phyloP scores from a whole-genome alignment of 2,113 vertebrate species.

The Bufo bufo region DNA sequence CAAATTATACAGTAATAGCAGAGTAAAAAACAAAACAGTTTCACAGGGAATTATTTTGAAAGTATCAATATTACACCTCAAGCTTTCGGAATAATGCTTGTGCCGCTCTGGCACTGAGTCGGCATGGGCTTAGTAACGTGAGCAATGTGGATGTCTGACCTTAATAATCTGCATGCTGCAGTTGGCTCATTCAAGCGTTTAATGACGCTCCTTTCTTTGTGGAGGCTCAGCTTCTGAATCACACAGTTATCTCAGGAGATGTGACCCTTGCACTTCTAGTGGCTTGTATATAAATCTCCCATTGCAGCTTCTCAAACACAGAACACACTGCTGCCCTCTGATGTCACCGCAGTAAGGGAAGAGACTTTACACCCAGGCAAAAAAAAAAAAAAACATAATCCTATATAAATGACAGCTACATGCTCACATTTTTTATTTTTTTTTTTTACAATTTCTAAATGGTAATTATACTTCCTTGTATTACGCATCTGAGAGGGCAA shows the following conservation, averaged over 20 bases:
- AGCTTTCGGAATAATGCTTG: neutral
- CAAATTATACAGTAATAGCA: too few relatives aligned
- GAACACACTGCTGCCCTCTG: conserved; percentile 9
- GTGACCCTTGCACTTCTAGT: conserved; percentile 29
- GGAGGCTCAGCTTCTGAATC: conserved; percentile 20
- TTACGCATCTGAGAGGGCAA: too few relatives aligned
- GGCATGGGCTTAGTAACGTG: conserved; percentile 1
- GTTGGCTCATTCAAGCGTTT: conserved; percentile 24
- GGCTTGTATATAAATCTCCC: neutral
- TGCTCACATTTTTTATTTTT: too few relatives aligned
- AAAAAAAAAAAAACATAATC: neutral
- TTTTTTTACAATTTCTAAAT: too few relatives aligned
- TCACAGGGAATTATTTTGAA: neutral
- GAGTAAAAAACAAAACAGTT: neutral
- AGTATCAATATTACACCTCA: neutral
- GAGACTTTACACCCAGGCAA: neutral
- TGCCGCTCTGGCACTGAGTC: neutral
- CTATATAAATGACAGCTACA: too few relatives aligned
- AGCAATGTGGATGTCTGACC: conserved; percentile 34
- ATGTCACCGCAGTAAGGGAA: neutral
- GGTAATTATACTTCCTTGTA: too few relatives aligned
- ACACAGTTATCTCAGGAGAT: conserved; percentile 24
- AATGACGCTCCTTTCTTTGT: conserved; percentile 31
- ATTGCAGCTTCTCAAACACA: neutral
- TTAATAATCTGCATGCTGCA: conserved; percentile 36